A percentile compares a stretch with the other conserved stretches of the same genome.
These are phyloP conservation scores for Hucho hucho DNA, from an alignment of 2,113 vertebrate genomes.

Conservation along the genomic window DNA sequence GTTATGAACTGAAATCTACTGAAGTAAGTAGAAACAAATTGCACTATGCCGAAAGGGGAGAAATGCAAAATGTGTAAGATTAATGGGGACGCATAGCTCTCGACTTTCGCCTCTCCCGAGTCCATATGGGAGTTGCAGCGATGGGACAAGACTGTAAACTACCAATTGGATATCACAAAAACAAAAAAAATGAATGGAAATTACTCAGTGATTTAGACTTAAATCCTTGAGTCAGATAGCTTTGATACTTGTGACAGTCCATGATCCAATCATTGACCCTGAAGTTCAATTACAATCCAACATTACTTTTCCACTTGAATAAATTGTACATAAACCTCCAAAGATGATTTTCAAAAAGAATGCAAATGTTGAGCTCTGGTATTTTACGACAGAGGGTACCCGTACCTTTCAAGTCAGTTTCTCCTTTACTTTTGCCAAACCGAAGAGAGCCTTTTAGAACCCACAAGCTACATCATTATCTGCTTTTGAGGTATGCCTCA, in stretches of 20 bases:
- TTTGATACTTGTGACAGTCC: neutral
- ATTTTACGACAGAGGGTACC: neutral
- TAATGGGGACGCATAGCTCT: neutral
- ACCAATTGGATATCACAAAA: neutral
- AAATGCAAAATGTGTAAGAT: too few species aligned
- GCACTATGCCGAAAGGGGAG: too few species aligned
- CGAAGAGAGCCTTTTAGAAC: conserved; percentile 18
- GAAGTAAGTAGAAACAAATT: too few species aligned
- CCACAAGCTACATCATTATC: conserved; percentile 16
- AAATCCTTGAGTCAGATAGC: neutral
- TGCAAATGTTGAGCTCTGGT: conserved; percentile 7
- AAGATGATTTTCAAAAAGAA: conserved; percentile 8
- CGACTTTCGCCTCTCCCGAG: too few species aligned
- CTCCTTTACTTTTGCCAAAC: conserved; percentile 26
- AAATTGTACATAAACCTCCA: conserved; percentile 6
- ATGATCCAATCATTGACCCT: neutral
- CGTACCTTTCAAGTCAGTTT: conserved; percentile 15
- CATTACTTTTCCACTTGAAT: neutral
- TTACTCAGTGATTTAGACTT: neutral
- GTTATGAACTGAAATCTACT: too few species aligned
- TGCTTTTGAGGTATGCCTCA: conserved; percentile 15
- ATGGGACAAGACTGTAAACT: too few species aligned
- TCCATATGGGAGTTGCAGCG: too few species aligned
- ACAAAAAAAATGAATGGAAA: neutral
- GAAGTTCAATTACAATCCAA: neutral